A percentile compares a stretch with the other conserved stretches of the same genome.
These are phyloP conservation scores for Stictonetta naevosa DNA, from an alignment of 2,113 vertebrate species.

Conservation along the genomic window DNA sequence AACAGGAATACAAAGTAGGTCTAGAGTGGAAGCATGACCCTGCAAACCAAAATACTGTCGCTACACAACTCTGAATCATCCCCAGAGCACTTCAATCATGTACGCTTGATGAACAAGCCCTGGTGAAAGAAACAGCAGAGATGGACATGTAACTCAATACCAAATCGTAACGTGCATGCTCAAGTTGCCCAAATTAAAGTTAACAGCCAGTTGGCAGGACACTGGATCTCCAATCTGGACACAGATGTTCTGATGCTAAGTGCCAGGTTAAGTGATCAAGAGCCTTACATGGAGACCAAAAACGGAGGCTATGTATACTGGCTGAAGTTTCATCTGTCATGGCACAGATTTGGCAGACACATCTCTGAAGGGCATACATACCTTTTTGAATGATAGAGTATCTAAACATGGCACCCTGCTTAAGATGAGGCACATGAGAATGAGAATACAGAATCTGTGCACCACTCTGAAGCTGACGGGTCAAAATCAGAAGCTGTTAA, in stretches of 20 bases:
- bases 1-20: not conserved
- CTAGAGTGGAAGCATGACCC: not conserved
- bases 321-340: not conserved
- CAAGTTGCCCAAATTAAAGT: not conserved
- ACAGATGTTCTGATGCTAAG: not conserved
- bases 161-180: rapidly evolving
- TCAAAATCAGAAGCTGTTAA: not conserved
- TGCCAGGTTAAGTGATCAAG: not conserved
- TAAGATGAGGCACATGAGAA: not conserved
- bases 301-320: not conserved
- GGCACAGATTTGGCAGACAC: not conserved
- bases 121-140: not conserved
- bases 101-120: not conserved
- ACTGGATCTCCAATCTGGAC: not conserved
- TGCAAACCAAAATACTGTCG: not conserved
- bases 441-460: not conserved
- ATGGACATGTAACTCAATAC: not conserved
- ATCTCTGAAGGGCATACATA: not conserved
- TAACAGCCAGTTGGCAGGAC: not conserved
- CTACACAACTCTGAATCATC: not conserved
- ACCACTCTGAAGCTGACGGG: not conserved
- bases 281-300: constrained; percentile 15
- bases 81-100: not conserved
- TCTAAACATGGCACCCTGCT: constrained; percentile 8
- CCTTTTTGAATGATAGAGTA: not conserved